Conservation (phyloP, 2,888 invertebrate species). For the Campoplex nolae region DNA sequence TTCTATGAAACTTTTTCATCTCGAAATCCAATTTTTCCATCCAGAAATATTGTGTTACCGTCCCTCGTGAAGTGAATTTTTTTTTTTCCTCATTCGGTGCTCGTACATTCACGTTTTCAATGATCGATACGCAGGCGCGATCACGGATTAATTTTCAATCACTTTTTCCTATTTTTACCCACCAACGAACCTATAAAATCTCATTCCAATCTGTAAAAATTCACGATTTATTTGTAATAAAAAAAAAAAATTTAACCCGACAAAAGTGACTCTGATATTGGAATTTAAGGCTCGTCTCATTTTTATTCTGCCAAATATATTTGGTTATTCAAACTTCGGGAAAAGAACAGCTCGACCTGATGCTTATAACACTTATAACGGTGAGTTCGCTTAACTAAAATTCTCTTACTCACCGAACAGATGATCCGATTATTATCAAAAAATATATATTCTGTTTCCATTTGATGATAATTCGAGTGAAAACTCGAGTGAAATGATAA, state of each 20-base stretch:
- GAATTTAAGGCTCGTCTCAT: not conserved
- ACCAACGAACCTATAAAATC: not conserved
- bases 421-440: not conserved
- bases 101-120: not conserved
- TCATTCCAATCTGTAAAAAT: not conserved
- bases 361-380: not conserved
- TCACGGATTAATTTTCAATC: not conserved
- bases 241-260: too few relatives aligned
- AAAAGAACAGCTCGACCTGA: not conserved
- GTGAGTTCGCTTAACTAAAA: not conserved
- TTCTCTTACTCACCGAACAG: not conserved
- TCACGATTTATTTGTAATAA: not conserved
- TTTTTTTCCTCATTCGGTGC: not conserved
- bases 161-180: not conserved
- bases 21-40: slow-evolving; percentile 31
- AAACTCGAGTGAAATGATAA: not conserved
- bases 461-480: not conserved
- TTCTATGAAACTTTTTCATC: slow-evolving; percentile 20
- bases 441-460: not conserved
- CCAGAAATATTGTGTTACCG: slow-evolving; percentile 28
- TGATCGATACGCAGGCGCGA: not conserved
- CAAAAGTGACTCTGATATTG: not conserved
- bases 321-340: slow-evolving; percentile 5
- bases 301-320: not conserved
- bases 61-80: slow-evolving; percentile 17